These are phyloP conservation scores for Saturnia pavonia DNA, from an alignment of 2,888 invertebrate species.

Conservation along the genomic window DNA sequence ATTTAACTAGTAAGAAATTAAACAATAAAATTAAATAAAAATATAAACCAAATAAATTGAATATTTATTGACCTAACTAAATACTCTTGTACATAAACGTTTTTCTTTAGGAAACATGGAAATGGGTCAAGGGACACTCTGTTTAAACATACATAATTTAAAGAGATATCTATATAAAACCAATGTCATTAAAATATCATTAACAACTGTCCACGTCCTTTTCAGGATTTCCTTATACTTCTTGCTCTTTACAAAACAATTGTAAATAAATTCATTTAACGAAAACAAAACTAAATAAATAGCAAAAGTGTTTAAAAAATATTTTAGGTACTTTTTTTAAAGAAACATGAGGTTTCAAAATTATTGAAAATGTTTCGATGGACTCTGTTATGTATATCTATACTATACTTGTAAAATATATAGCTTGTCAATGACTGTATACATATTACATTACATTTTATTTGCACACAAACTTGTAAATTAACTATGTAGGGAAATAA, in stretches of 20 bases:
- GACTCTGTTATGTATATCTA: too few relatives aligned
- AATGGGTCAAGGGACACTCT: constrained; percentile 2
- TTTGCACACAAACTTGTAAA: too few relatives aligned
- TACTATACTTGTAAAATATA: background rate
- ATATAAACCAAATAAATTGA: background rate
- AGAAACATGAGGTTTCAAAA: too few relatives aligned
- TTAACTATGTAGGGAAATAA: too few relatives aligned
- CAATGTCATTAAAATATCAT: background rate
- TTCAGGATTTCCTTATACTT: background rate
- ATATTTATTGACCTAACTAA: background rate
- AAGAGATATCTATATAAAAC: background rate
- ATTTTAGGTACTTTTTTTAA: too few relatives aligned
- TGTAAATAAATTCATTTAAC: background rate
- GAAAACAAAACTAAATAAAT: background rate
- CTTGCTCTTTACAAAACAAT: background rate
- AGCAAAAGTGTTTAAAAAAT: too few relatives aligned
- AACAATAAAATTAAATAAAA: too few relatives aligned
- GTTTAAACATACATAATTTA: background rate
- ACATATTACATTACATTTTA: too few relatives aligned
- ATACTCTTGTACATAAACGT: background rate
- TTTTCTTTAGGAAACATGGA: background rate
- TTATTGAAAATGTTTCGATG: too few relatives aligned
- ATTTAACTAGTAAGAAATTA: background rate
- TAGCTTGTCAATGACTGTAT: too few relatives aligned
- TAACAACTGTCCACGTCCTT: background rate